Percentiles rank a stretch among this genome's conserved stretches.
These are phyloP conservation scores for Chironomus riparius DNA, from an alignment of 2,888 invertebrate genomes.

Conservation along the genomic window DNA sequence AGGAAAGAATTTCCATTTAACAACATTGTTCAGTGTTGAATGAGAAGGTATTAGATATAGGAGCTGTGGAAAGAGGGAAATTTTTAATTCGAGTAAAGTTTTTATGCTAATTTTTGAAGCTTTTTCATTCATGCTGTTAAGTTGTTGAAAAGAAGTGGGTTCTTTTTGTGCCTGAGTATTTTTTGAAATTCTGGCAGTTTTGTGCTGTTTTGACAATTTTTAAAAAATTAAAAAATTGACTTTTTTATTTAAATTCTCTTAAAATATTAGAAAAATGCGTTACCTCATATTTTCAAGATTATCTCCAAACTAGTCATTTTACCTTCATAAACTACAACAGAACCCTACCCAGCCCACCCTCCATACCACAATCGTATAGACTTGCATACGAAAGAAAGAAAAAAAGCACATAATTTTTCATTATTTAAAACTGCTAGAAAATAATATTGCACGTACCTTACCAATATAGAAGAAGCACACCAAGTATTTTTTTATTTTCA, in stretches of 20 bases:
- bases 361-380: too few species aligned
- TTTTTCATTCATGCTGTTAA: background rate
- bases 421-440: constrained; percentile 20
- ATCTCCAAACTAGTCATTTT: too few species aligned
- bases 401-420: constrained; percentile 23
- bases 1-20: background rate
- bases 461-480: background rate
- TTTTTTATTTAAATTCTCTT: too few species aligned
- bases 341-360: too few species aligned
- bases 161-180: background rate
- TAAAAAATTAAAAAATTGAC: too few species aligned
- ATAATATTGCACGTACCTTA: constrained; percentile 16
- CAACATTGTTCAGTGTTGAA: constrained; percentile 5
- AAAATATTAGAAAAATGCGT: background rate
- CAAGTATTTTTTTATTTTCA: background rate
- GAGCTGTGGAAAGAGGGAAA: background rate
- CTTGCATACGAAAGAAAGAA: background rate
- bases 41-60: background rate
- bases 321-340: too few species aligned
- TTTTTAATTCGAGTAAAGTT: background rate
- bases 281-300: background rate
- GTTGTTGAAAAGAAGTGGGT: background rate
- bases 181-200: too few species aligned
- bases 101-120: constrained; percentile 9
- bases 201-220: too few species aligned